A percentile compares a stretch with the other conserved stretches of the same genome.
Evolutionary conservation across 2,113 vertebrate genomes (phyloP).

Genomic region (Sisor rabdophorus): DNA sequence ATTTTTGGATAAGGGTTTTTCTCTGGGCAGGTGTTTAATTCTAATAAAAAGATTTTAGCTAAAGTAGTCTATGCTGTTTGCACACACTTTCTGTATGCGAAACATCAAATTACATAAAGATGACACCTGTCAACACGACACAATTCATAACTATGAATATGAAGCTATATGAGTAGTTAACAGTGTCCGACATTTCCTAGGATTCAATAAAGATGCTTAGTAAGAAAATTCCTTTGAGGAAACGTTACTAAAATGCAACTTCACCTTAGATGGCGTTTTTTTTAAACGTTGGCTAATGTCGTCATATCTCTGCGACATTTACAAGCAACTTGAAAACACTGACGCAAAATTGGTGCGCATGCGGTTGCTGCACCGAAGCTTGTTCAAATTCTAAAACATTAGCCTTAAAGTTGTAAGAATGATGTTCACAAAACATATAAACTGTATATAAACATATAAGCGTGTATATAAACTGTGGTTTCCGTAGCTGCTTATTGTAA

Average conservation of each 20-base stretch:
- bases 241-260: background rate
- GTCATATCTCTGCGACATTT: slow-evolving; percentile 23
- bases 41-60: background rate
- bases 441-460: too few relatives aligned
- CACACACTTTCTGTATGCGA: background rate
- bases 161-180: background rate
- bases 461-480: background rate
- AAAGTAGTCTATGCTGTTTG: too few relatives aligned
- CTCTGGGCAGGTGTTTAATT: too few relatives aligned
- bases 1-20: background rate
- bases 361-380: background rate
- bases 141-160: background rate
- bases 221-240: background rate
- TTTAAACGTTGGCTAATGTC: background rate
- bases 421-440: too few relatives aligned
- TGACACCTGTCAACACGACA: background rate
- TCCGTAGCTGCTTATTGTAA: background rate
- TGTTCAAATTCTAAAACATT: background rate
- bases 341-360: background rate
- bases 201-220: background rate
- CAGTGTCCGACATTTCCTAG: background rate
- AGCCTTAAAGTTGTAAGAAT: background rate
- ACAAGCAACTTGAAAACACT: background rate
- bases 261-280: background rate
- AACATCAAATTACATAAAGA: background rate